Evolutionary conservation across 2,113 vertebrate species (phyloP).

Genomic region (Camelus bactrianus): DNA sequence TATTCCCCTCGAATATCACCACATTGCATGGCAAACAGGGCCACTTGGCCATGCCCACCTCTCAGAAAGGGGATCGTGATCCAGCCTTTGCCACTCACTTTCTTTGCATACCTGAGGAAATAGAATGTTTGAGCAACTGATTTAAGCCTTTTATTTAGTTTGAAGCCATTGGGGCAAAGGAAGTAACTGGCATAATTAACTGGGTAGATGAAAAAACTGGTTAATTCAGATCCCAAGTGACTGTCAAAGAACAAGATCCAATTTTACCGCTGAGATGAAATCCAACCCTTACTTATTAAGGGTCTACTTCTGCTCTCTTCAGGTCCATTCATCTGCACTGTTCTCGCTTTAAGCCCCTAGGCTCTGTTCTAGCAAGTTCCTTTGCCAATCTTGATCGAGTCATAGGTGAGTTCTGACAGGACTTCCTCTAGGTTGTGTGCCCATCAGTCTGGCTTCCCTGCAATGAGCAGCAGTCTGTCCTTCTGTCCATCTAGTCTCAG

Average conservation of each 20-base stretch:
- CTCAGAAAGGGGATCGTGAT: background rate
- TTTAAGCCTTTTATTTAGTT: background rate
- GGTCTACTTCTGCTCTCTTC: background rate
- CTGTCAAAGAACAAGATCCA: background rate
- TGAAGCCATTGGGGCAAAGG: background rate
- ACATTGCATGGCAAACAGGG: background rate
- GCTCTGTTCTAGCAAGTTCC: background rate
- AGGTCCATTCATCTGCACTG: background rate
- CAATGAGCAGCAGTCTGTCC: background rate
- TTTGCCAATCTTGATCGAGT: background rate
- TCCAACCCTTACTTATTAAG: background rate
- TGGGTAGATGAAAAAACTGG: background rate
- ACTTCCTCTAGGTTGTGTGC: background rate
- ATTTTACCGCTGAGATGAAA: slow-evolving; percentile 46
- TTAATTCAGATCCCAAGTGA: background rate
- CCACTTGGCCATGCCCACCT: background rate
- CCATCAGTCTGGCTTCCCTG: background rate
- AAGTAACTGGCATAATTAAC: background rate
- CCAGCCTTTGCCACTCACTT: background rate
- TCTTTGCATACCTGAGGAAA: background rate
- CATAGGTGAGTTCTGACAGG: background rate
- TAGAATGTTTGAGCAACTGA: background rate
- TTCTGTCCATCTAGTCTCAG: background rate
- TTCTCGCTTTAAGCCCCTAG: background rate
- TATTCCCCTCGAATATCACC: background rate